Base-by-base conservation (phyloP, 1,140 invertebrate genomes). In the Macrosteles quadrilineatus region DNA sequence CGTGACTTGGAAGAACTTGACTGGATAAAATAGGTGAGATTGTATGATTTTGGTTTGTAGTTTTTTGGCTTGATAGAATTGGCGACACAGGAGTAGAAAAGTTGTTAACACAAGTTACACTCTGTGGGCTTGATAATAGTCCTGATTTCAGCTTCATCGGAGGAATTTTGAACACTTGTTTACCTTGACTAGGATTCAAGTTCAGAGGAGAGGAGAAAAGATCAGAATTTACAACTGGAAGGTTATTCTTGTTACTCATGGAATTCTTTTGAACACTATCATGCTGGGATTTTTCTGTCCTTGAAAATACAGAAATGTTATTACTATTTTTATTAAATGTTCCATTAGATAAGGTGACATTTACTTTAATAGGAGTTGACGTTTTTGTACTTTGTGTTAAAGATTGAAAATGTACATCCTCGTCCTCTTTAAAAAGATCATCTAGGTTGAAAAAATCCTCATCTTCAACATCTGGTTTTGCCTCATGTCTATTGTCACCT, bases 401-500 rank as follows among this genome's bases (percentile, higher is more conserved):
- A 30, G 12, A 12, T 19, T 50, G 47, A 50, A 27, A 27, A 3
- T 36, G 6, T 30, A 19, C 36, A 21, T 31, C 29, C 2, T 69
- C 66, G 4, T 69, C 67, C 9, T 69, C 71, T 1, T 55, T 31
- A 53, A 73, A 73, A 4, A 73, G 27, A 45, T 73, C 71, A 27
- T 67, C 67, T 19, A 73, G 17, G 32, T 62, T 67, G 63, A 68
- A 73, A 43, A 63, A 27, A 62, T 70, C 71, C 12, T 68, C 21
- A 45, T 69, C 30, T 40, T 64, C 21, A 21, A 19, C 36, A 17
- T 17, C 27, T 9, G 30, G n/a, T n/a, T n/a, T n/a, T n/a, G n/a
- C n/a, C n/a, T n/a, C n/a, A n/a, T n/a, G n/a, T n/a, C n/a, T n/a
- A n/a, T n/a, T n/a, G n/a, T n/a, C n/a, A n/a, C n/a, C n/a, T n/a